These are phyloP conservation scores for Laticauda colubrina DNA, from an alignment of 2,113 vertebrate genomes.

Conservation along the genomic window DNA sequence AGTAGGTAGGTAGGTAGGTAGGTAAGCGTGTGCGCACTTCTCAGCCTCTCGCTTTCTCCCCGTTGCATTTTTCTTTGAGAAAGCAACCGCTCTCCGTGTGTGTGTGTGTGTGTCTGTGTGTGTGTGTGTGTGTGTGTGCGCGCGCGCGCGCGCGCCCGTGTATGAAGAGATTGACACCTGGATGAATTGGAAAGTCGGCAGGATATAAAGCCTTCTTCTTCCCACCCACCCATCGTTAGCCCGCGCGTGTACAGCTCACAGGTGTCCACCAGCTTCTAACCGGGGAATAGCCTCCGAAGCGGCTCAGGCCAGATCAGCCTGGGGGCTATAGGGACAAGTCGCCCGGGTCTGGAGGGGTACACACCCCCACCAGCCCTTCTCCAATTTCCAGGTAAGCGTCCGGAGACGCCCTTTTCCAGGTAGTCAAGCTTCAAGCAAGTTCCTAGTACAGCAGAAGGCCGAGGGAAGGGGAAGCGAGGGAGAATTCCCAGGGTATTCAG, in stretches of 20 bases:
- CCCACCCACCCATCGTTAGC: neutral
- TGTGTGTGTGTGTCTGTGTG: too few species aligned
- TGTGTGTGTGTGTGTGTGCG: too few species aligned
- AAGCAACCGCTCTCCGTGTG: too few species aligned
- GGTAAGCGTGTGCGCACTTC: too few species aligned
- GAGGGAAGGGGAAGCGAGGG: neutral
- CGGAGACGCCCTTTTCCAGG: neutral
- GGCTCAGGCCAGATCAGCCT: neutral
- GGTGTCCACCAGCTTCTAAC: neutral
- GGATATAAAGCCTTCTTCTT: neutral
- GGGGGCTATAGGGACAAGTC: neutral
- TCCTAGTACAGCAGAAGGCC: neutral
- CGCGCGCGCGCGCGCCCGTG: too few species aligned
- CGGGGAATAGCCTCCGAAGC: neutral
- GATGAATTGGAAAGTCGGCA: neutral
- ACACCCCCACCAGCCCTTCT: neutral
- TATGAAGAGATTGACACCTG: neutral
- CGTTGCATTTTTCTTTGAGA: neutral
- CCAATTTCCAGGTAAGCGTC: neutral
- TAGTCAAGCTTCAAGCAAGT: neutral
- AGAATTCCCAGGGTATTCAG: neutral
- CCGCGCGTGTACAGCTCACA: neutral
- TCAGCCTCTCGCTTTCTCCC: neutral
- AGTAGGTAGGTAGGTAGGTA: too few species aligned
- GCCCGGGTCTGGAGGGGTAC: too few species aligned